Conservation (phyloP, 2,113 vertebrate species). For the Noturus placidus region DNA sequence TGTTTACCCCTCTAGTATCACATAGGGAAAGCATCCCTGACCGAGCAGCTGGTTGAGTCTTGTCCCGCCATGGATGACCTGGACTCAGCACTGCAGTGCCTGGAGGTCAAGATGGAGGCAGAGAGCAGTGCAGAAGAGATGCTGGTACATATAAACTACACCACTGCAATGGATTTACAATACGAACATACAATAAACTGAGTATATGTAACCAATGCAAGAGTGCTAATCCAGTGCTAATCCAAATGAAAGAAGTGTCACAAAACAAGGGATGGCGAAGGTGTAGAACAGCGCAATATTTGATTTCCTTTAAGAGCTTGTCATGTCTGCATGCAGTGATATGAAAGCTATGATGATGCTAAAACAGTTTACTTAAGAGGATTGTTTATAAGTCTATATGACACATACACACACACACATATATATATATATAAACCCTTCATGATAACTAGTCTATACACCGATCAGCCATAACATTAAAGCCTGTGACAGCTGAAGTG, state of each 20-base stretch:
- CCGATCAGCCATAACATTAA: no score
- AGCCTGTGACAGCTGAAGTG: no score
- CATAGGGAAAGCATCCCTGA: constrained; percentile 74
- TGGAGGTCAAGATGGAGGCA: constrained; percentile 78
- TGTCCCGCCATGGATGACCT: constrained; percentile 72
- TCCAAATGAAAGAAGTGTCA: neutral
- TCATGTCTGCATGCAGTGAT: neutral
- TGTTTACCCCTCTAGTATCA: constrained; percentile 68
- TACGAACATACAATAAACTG: neutral
- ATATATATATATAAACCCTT: neutral
- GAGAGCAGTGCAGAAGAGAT: constrained; percentile 58
- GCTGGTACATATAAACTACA: constrained; percentile 63
- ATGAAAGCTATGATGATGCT: neutral
- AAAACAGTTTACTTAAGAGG: neutral
- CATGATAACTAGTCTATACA: neutral
- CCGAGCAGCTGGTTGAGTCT: constrained; percentile 49
- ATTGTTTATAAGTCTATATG: neutral
- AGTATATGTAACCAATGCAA: neutral
- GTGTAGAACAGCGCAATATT: neutral
- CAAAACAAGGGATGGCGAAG: neutral
- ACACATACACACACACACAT: no score
- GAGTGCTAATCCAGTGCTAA: neutral
- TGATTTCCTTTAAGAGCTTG: neutral
- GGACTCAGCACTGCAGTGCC: constrained; percentile 71
- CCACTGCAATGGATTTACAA: neutral